These are phyloP conservation scores for Melanotaenia duboulayi DNA, from an alignment of 2,113 vertebrate genomes.

Conservation along the genomic window DNA sequence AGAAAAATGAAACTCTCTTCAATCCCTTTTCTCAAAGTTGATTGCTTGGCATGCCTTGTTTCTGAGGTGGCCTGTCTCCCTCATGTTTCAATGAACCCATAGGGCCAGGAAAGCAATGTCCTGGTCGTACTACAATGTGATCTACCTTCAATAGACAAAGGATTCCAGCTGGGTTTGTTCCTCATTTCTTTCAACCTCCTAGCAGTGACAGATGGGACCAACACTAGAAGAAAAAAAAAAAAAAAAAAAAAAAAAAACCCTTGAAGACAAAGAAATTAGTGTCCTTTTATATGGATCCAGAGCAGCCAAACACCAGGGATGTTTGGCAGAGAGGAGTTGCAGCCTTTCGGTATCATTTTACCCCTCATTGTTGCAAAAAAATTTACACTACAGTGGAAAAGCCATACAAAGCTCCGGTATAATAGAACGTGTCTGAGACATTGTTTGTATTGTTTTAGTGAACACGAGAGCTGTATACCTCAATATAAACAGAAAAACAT, in stretches of 20 bases:
- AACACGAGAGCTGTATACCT: constrained; percentile 68
- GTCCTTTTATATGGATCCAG: constrained; percentile 78
- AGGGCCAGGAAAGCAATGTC: constrained; percentile 65
- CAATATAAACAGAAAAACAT: constrained; percentile 68
- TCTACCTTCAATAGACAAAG: constrained; percentile 75
- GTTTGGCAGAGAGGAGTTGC: constrained; percentile 71
- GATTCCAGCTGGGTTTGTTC: constrained; percentile 74
- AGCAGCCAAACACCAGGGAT: constrained; percentile 62
- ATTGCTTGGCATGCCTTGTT: constrained; percentile 48
- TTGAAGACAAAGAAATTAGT: constrained; percentile 77
- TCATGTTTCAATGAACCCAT: constrained; percentile 50
- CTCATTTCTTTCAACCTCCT: constrained; percentile 79
- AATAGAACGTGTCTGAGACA: constrained; percentile 74
- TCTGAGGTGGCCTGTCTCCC: constrained; percentile 43
- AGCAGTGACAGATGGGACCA: constrained; percentile 82
- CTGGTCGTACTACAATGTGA: constrained; percentile 70
- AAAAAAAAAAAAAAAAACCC: constrained; percentile 60
- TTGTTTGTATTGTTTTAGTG: constrained; percentile 78
- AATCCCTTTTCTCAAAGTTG: constrained; percentile 27
- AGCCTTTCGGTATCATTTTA: constrained; percentile 73
- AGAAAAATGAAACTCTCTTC: constrained; percentile 34
- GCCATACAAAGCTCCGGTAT: constrained; percentile 65
- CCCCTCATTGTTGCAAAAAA: constrained; percentile 67
- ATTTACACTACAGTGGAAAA: constrained; percentile 62
- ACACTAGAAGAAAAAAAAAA: constrained; percentile 55